Conservation (phyloP, 2,888 invertebrate species). For the Pachydiplax longipennis region DNA sequence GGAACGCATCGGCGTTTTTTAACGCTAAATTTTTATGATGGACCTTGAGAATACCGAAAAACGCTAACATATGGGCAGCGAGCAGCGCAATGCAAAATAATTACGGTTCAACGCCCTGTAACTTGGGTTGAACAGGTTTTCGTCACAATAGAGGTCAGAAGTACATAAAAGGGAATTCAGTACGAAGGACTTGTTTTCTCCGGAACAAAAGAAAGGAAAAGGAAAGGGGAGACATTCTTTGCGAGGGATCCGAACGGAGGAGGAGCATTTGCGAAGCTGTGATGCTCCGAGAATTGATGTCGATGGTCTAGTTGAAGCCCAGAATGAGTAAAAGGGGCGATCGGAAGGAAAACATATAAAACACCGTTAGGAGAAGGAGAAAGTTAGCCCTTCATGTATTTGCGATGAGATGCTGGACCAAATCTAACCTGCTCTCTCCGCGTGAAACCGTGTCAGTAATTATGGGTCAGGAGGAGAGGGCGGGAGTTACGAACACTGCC, state of each 20-base stretch:
- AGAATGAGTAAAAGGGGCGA: neutral
- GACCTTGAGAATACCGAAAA: too few relatives aligned
- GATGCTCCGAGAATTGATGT: too few relatives aligned
- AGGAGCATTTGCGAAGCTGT: too few relatives aligned
- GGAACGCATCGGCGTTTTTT: too few relatives aligned
- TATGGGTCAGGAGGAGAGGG: neutral
- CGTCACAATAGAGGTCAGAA: neutral
- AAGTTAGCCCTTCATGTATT: neutral
- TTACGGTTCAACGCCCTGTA: neutral
- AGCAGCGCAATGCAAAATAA: neutral
- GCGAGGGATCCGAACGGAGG: too few relatives aligned
- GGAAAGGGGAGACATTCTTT: neutral
- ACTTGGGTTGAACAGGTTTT: neutral
- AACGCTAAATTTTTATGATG: too few relatives aligned
- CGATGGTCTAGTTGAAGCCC: neutral
- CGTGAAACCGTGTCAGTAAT: neutral
- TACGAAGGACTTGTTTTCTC: neutral
- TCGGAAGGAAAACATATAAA: neutral
- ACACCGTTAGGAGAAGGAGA: neutral
- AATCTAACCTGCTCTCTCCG: neutral
- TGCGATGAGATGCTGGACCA: neutral
- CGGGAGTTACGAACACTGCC: neutral
- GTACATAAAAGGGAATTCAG: neutral
- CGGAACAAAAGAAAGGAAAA: neutral
- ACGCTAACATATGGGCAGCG: too few relatives aligned